Conservation (phyloP, 2,888 invertebrate species). For the Drosophila pseudotakahashii region DNA sequence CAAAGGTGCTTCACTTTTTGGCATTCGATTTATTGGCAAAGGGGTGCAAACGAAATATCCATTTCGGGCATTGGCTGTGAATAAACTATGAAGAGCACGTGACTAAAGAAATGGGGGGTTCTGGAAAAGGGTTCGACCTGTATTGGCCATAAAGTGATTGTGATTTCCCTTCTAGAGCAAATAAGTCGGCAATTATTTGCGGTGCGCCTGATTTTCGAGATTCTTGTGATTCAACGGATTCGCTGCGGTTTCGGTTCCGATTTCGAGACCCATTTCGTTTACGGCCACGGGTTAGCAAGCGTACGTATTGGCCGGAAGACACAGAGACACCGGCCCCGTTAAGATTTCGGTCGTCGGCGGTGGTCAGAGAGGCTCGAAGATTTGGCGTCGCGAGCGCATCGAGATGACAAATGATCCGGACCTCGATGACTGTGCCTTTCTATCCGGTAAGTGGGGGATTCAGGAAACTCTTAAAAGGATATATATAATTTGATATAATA, state of each 20-base stretch:
- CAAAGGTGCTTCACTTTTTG: constrained; percentile 19
- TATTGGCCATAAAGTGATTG: constrained; percentile 45
- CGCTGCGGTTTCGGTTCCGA: constrained; percentile 19
- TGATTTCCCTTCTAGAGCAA: constrained; percentile 52
- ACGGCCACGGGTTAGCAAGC: constrained; percentile 65
- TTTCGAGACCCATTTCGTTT: constrained; percentile 49
- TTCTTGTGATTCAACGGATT: constrained; percentile 16
- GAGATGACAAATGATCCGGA: constrained; percentile 94
- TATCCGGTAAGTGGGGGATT: constrained; percentile 88
- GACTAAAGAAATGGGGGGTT: constrained; percentile 35
- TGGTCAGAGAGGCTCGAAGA: constrained; percentile 83
- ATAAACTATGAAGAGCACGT: constrained; percentile 64
- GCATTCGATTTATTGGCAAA: constrained; percentile 34
- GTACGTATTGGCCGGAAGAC: constrained; percentile 84
- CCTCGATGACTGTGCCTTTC: constrained; percentile 95
- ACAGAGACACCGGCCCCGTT: constrained; percentile 84
- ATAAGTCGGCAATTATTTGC: constrained; percentile 40
- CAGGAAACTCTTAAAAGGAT: not conserved
- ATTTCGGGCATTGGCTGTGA: constrained; percentile 28
- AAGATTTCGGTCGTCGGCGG: constrained; percentile 85
- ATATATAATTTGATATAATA: no score
- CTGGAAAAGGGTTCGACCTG: constrained; percentile 50
- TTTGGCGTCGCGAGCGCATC: constrained; percentile 86
- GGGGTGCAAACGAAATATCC: not conserved
- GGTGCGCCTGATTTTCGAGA: constrained; percentile 24